Conservation (phyloP, 1,140 invertebrate genomes). For the Oedothorax gibbosus region DNA sequence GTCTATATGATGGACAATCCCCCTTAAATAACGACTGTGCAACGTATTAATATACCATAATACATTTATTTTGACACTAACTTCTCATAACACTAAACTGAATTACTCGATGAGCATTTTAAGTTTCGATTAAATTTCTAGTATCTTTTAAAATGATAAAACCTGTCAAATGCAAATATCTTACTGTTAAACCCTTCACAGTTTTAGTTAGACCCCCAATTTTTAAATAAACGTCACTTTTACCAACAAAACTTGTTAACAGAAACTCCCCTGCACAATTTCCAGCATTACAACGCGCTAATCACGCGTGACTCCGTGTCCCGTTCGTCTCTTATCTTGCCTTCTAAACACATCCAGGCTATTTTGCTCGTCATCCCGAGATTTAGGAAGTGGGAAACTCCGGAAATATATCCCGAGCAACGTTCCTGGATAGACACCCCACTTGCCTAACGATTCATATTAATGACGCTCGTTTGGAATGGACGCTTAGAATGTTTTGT, state of each 20-base stretch:
- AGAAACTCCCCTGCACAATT: not conserved
- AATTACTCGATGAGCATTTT: too few species aligned
- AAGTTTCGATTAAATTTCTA: too few species aligned
- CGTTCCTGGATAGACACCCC: conserved; percentile 9
- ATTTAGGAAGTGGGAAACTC: conserved; percentile 48
- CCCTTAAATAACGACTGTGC: too few species aligned
- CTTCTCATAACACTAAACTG: too few species aligned
- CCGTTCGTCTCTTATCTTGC: conserved; percentile 32
- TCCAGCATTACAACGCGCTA: conserved; percentile 31
- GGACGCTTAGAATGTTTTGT: not conserved
- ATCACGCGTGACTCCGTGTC: conserved; percentile 43
- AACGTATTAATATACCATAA: too few species aligned
- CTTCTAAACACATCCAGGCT: conserved; percentile 22
- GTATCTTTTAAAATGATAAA: not conserved
- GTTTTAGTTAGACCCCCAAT: not conserved
- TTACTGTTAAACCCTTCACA: not conserved
- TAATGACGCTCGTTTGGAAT: conserved; percentile 43
- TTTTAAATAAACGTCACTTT: conserved; percentile 35
- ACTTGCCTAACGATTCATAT: conserved; percentile 53
- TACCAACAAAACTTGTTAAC: conserved; percentile 7
- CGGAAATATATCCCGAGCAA: conserved; percentile 14
- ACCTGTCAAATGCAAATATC: not conserved
- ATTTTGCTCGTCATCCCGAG: conserved; percentile 43
- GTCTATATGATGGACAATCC: too few species aligned
- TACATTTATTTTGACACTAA: too few species aligned